These are phyloP conservation scores for Xyrichtys novacula DNA, from an alignment of 2,797 vertebrate species.

Conservation along the genomic window DNA sequence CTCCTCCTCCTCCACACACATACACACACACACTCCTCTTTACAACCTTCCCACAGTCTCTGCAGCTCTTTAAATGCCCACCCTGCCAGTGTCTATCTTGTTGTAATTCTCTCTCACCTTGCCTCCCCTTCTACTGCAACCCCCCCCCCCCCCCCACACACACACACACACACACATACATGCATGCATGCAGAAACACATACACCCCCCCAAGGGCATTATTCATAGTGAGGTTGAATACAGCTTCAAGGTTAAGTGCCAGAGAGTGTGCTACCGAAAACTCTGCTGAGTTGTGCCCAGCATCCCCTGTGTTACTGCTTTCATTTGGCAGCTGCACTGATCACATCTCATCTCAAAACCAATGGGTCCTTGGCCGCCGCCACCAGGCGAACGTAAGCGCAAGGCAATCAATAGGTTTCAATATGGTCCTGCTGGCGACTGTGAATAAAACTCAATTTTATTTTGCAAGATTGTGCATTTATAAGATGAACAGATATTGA, in stretches of 20 bases:
- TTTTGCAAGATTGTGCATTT: constrained; percentile 81
- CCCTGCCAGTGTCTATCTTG: constrained; percentile 42
- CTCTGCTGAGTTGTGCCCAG: constrained; percentile 61
- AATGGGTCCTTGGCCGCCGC: constrained; percentile 41
- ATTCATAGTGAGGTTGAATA: constrained; percentile 52
- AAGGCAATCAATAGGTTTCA: constrained; percentile 78
- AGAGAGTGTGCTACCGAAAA: constrained; percentile 39
- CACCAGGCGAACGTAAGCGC: constrained; percentile 51
- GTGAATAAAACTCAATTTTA: constrained; percentile 80
- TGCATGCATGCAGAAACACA: too few relatives aligned
- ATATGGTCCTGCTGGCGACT: constrained; percentile 60
- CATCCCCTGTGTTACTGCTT: constrained; percentile 28
- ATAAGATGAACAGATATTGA: constrained; percentile 81
- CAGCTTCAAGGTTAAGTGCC: constrained; percentile 77
- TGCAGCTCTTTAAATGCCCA: constrained; percentile 58
- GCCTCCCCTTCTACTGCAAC: constrained; percentile 52
- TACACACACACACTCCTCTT: constrained; percentile 20
- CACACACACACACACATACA: too few relatives aligned
- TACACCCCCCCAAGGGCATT: constrained; percentile 58
- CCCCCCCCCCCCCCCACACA: constrained; percentile 17
- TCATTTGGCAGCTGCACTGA: constrained; percentile 58
- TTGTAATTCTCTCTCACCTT: constrained; percentile 62
- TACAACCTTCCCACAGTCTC: constrained; percentile 56
- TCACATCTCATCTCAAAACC: constrained; percentile 68
- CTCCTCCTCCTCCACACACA: constrained; percentile 5